Evolutionary conservation across 2,888 invertebrate species (phyloP).

Genomic region (Spilarctia lutea): DNA sequence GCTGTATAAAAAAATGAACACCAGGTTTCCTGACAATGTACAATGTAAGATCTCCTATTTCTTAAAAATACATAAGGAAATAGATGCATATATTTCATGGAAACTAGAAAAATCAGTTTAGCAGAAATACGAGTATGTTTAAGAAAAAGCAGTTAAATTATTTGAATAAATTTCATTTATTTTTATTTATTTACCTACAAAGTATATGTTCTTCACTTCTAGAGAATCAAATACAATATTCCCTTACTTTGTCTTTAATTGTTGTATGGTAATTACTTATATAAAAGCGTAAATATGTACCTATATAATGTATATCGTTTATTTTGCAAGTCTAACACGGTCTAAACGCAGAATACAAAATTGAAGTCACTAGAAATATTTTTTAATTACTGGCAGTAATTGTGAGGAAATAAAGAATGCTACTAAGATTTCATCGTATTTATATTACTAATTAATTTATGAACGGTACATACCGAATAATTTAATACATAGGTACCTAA

Average conservation of each 20-base stretch:
- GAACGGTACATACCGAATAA: no score
- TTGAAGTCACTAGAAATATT: background rate
- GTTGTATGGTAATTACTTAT: background rate
- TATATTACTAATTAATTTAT: background rate
- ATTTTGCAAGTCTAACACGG: background rate
- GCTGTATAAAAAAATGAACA: conserved; percentile 94
- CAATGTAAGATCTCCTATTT: conserved; percentile 89
- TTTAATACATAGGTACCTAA: no score
- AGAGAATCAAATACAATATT: background rate
- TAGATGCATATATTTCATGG: no score
- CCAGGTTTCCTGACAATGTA: conserved; percentile 96
- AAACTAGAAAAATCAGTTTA: no score
- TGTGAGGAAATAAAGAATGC: background rate
- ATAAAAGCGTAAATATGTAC: background rate
- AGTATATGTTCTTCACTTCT: background rate
- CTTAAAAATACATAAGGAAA: background rate
- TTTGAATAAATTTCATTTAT: no score
- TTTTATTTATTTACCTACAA: no score
- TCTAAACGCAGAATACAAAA: background rate
- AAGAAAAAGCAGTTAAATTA: no score
- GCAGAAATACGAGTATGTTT: no score
- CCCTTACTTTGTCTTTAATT: background rate
- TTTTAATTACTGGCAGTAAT: background rate
- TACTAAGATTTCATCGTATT: background rate
- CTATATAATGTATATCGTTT: background rate